phyloP scores from a whole-genome alignment of 2,888 invertebrate genomes.

The Cheilosia scutellata region DNA sequence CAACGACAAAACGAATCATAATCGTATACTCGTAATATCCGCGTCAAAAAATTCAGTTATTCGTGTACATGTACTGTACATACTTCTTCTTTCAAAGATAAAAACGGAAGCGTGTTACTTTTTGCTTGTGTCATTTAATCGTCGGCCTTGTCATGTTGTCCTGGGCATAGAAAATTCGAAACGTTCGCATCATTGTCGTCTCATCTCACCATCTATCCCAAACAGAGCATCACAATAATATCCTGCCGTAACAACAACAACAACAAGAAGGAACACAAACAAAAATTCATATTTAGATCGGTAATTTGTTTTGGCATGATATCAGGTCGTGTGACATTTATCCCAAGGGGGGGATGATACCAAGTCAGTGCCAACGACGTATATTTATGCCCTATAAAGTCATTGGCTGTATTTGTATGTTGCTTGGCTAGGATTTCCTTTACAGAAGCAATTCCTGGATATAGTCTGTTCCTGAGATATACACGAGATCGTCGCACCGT shows the following conservation, averaged over 20 bases:
- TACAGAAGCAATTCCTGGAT: slow-evolving; percentile 42
- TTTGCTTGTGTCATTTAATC: slow-evolving; percentile 55
- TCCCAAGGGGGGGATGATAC: slow-evolving; percentile 63
- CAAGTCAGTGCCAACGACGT: slow-evolving; percentile 22
- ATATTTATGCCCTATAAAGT: slow-evolving; percentile 50
- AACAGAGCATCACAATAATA: slow-evolving; percentile 37
- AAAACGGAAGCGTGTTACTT: slow-evolving; percentile 62
- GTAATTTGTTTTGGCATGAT: slow-evolving; percentile 76
- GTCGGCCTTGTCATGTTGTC: slow-evolving; percentile 36
- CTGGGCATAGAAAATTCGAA: slow-evolving; percentile 36
- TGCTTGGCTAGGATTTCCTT: slow-evolving; percentile 28
- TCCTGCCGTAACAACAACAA: slow-evolving; percentile 38
- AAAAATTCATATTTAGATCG: slow-evolving; percentile 73
- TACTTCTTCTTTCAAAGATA: slow-evolving; percentile 54
- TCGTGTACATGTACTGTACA: background rate
- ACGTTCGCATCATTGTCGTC: slow-evolving; percentile 53
- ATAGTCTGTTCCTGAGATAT: slow-evolving; percentile 24
- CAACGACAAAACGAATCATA: slow-evolving; percentile 49
- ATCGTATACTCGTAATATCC: slow-evolving; percentile 75
- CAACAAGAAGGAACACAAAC: slow-evolving; percentile 4
- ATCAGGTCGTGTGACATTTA: slow-evolving; percentile 74
- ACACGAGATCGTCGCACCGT: background rate
- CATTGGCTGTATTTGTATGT: slow-evolving; percentile 37
- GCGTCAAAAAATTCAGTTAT: slow-evolving; percentile 70
- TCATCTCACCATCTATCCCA: slow-evolving; percentile 6